A percentile compares a stretch with the other conserved stretches of the same genome.
Evolutionary conservation across 2,113 vertebrate genomes (phyloP).

Genomic region (Crotalus tigris): DNA sequence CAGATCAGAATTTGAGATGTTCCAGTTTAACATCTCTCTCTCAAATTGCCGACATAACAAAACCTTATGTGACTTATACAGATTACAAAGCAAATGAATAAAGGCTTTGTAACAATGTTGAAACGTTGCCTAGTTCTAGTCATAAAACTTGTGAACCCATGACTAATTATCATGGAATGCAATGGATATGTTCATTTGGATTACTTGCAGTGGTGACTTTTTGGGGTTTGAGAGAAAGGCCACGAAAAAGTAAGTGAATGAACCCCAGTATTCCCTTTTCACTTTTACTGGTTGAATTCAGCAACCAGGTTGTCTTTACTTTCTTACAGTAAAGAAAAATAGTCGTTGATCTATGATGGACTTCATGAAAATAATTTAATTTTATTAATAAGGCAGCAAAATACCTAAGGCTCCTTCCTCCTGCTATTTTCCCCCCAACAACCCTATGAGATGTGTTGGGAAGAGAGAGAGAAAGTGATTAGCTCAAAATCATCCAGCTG

Average conservation of each 20-base stretch:
- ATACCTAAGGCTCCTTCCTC: neutral
- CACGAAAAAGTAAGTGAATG: neutral
- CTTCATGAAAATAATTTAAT: neutral
- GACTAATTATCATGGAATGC: neutral
- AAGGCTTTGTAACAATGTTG: slow-evolving; percentile 19
- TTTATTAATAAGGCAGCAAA: no score
- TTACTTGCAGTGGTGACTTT: neutral
- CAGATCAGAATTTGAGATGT: slow-evolving; percentile 16
- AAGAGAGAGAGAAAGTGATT: neutral
- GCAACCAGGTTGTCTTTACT: neutral
- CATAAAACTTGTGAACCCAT: neutral
- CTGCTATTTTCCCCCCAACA: neutral
- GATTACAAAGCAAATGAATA: neutral
- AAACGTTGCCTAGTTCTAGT: neutral
- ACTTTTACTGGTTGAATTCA: neutral
- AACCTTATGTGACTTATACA: slow-evolving; percentile 13
- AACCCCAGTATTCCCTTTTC: neutral
- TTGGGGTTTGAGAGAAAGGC: neutral
- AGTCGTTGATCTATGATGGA: neutral
- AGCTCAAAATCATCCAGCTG: neutral
- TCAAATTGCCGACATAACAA: slow-evolving; percentile 4
- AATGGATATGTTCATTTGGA: slow-evolving; percentile 1
- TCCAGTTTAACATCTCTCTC: neutral
- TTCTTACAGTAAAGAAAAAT: neutral
- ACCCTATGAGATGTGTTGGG: neutral